Conservation (phyloP, 2,888 invertebrate genomes). For the Incurvaria masculella region DNA sequence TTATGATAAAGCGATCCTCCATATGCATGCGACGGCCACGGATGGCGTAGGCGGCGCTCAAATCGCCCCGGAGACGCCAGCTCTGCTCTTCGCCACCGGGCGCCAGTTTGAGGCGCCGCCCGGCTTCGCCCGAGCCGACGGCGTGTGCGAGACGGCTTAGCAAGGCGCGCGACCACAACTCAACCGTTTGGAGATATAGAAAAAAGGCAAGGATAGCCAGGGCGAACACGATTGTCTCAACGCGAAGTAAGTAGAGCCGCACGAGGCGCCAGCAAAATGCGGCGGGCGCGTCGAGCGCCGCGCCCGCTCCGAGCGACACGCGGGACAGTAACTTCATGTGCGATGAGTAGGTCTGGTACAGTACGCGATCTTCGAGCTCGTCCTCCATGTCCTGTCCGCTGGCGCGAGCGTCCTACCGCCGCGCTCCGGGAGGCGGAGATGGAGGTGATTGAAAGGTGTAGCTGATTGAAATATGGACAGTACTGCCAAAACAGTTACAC, state of each 20-base stretch:
- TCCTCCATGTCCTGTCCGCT: constrained; percentile 71
- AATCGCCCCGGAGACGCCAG: constrained; percentile 75
- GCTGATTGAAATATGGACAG: too few species aligned
- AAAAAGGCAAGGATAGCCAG: constrained; percentile 67
- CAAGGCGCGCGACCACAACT: constrained; percentile 76
- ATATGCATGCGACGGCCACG: constrained; percentile 87
- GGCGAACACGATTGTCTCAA: constrained; percentile 74
- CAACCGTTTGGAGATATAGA: constrained; percentile 79
- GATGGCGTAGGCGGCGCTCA: constrained; percentile 85
- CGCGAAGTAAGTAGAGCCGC: constrained; percentile 73
- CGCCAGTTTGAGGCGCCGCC: constrained; percentile 56
- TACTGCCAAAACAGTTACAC: too few species aligned
- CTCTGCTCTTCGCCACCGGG: constrained; percentile 53
- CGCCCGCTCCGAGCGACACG: constrained; percentile 71
- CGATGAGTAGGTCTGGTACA: constrained; percentile 84
- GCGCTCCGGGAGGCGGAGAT: too few species aligned
- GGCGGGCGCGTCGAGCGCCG: constrained; percentile 72
- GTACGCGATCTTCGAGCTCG: constrained; percentile 84
- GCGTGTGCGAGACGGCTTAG: constrained; percentile 68
- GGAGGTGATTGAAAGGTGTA: too few species aligned
- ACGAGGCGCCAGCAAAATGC: constrained; percentile 77
- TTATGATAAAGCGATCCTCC: constrained; percentile 92
- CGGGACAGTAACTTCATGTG: constrained; percentile 84
- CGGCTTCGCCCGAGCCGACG: constrained; percentile 59
- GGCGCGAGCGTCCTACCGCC: too few species aligned